Evolutionary conservation across 2,888 invertebrate genomes (phyloP), one percentile per base, ranked within the genome.

Genomic region (Athalia cordata): DNA sequence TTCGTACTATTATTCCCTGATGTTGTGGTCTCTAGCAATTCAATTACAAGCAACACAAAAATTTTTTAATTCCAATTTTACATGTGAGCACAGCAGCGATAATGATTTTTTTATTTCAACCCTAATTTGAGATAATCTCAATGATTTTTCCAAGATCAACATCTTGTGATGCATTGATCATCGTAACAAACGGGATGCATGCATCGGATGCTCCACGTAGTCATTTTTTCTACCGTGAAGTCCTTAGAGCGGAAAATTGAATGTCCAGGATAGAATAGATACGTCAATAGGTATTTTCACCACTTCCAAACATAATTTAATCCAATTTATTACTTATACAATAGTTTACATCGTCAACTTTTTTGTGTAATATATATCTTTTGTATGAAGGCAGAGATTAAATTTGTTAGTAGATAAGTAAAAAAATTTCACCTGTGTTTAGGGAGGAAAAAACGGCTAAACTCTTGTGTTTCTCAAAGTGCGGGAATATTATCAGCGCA

Each of bases 301-400:
- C 50, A 64, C 62, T 75, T 64, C 75, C 75, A 75, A 75, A 75
- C 75, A 75, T 61, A 75, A 6, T 75, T 75, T 62, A 62, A 75
- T 75, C 75, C 50, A 57, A 75, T 75, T 75, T 75, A 75, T 75
- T 75, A 75, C 62, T 75, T 45, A 64, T 50, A 75, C 62, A 75
- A n/a, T 75, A 75, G 52, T 78, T 29, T 80, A 81, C 79, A 82
- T 79, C 74, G 72, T 81, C 72, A 45, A 77, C 75, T 65, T 77
- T 29, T 75, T 67, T 68, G 61, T 78, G 74, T 77, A 74, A 66
- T 77, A 77, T 50, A 65, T 77, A 75, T 65, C 72, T 77, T 64
- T 80, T 75, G 61, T 68, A 77, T 59, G 55, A 80, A 81, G 78
- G 70, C 76, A 78, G 74, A 68, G 29, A 29, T 29, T 72, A 4